Base-by-base conservation (phyloP, 2,113 vertebrate species). In the Seriola rivoliana region DNA sequence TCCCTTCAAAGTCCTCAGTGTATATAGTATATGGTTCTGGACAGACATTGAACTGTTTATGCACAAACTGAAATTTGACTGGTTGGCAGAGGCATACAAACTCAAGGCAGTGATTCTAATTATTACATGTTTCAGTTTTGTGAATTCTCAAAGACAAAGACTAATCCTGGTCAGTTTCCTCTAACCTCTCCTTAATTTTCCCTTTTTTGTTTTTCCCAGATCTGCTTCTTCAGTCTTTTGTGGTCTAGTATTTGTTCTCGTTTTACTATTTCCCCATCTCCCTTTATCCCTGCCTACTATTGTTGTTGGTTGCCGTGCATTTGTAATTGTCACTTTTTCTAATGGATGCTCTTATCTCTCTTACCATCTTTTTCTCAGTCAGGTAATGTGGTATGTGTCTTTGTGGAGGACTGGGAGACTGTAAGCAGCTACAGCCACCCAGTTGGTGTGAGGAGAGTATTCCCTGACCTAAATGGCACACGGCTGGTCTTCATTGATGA, bases 331-430 rank as follows among this genome's bases (percentile, higher is more conserved):
- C n/a, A 12, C 23, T 66, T n/a, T 38, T 21, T 46, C 72, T 17
- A 23, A 62, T 11, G 2, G 40, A 25, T 54, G 34, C 25, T 23
- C 0, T 44, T 4, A 3, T 75, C 23, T 70, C 34, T 55, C 4
- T 58, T 29, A 29, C 2, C 2, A 0, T 79, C 14, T 67, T 55
- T 59, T 50, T 84, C 34, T 25, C 88, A 99, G 98, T 95, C 94
- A 76, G 98, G 98, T 25, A 73, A 95, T 50, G 96, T 99, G 81
- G 90, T 84, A 70, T 98, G 97, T 92, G 97, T 99, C 89, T 95
- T 96, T 90, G 94, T 99, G 74, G 97, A 99, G 95, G 97, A 99
- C 80, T 98, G 97, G 97, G 96, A 98, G 59, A 96, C 95, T 38
- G 95, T 99, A 78, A 97, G 94, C 93, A 96, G 96, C 59, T 98